Conservation (phyloP, 1,140 invertebrate species). For the Tetraneura akinire region DNA sequence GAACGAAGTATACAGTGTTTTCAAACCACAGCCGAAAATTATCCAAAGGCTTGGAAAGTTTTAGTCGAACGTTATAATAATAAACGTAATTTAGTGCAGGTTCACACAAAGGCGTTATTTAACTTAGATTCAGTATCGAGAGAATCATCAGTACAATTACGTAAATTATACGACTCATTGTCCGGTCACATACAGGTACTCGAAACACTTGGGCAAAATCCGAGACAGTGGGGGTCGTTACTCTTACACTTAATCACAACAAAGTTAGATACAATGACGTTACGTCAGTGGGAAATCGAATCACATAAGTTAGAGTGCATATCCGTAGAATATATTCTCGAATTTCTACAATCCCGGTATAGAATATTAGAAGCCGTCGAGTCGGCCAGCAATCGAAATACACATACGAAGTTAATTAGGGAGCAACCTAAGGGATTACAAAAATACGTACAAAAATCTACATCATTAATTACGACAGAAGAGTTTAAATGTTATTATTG, state of each 20-base stretch:
- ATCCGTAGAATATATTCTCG: background rate
- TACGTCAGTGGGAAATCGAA: background rate
- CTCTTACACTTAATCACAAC: too few relatives aligned
- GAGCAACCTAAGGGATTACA: background rate
- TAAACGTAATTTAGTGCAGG: background rate
- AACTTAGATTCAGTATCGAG: background rate
- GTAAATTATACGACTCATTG: background rate
- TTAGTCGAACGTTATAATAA: too few relatives aligned
- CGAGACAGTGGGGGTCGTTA: background rate
- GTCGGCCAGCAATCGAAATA: background rate
- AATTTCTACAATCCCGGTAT: background rate
- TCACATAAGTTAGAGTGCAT: background rate
- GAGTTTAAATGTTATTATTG: background rate
- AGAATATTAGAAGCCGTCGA: too few relatives aligned
- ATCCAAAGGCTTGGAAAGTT: too few relatives aligned
- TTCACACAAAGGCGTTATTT: background rate
- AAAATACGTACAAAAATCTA: background rate
- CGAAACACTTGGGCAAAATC: background rate
- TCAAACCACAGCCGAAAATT: too few relatives aligned
- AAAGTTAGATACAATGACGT: background rate
- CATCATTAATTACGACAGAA: background rate
- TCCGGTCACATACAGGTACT: background rate
- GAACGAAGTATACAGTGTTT: too few relatives aligned
- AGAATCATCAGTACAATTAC: background rate
- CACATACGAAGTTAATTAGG: background rate